Evolutionary conservation across 2,797 vertebrate genomes (phyloP).

Genomic region (Danio kyathit): DNA sequence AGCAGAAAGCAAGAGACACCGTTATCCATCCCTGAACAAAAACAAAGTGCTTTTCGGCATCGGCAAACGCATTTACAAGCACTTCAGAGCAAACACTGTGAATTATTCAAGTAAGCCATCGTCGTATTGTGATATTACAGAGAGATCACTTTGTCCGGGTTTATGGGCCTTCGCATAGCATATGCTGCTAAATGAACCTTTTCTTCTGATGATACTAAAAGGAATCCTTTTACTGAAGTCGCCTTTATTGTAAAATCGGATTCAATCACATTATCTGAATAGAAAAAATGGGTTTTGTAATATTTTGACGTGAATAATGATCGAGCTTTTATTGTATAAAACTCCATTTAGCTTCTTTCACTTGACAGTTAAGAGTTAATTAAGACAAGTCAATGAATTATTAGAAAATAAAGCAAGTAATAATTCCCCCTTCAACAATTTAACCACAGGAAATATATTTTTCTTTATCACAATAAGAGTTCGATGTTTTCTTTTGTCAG

Average conservation of each 20-base stretch:
- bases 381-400: no score
- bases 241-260: not conserved
- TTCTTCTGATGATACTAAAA: constrained; percentile 9
- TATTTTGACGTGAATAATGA: not conserved
- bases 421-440: no score
- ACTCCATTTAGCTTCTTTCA: not conserved
- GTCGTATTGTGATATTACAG: constrained; percentile 13
- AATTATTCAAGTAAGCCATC: constrained; percentile 41
- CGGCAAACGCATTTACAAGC: constrained; percentile 39
- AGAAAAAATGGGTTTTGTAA: not conserved
- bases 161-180: constrained; percentile 29
- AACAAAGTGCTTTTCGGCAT: constrained; percentile 29
- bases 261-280: not conserved
- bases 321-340: not conserved
- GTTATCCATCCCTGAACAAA: constrained; percentile 37
- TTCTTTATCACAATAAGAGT: no score
- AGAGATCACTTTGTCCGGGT: constrained; percentile 6
- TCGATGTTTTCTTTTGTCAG: no score
- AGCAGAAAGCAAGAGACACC: constrained; percentile 19
- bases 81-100: constrained; percentile 35
- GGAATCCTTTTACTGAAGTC: not conserved
- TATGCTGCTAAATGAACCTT: constrained; percentile 35
- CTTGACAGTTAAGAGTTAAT: not conserved
- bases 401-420: no score
- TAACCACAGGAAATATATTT: no score